These are phyloP conservation scores for Galago senegalensis DNA, from an alignment of 2,797 vertebrate species.

Conservation along the genomic window DNA sequence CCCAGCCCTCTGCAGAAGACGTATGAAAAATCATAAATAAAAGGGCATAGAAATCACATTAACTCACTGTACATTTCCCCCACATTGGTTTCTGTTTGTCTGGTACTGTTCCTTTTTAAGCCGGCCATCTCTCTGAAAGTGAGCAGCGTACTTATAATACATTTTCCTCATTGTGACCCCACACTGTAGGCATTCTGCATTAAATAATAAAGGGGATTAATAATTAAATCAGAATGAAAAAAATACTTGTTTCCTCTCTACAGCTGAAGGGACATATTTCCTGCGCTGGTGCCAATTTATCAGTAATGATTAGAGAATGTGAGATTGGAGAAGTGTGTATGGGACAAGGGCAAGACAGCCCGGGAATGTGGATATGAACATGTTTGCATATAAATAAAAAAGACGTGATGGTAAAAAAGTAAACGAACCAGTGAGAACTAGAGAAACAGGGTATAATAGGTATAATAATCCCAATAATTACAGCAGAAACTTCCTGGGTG, in stretches of 20 bases:
- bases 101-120: conserved; percentile 31
- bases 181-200: conserved; percentile 23
- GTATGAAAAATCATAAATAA: not conserved
- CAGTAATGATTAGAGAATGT: not conserved
- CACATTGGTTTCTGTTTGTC: conserved; percentile 12
- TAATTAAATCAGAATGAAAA: conserved; percentile 81
- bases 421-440: not conserved
- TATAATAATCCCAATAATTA: not conserved
- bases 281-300: conserved; percentile 29
- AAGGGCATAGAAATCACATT: conserved; percentile 57
- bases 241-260: conserved; percentile 68
- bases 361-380: not conserved
- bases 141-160: not conserved
- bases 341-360: not conserved
- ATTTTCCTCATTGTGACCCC: not conserved
- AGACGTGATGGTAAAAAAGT: too few relatives aligned
- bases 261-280: conserved; percentile 48
- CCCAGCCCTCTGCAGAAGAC: not conserved
- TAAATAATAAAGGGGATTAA: conserved; percentile 79
- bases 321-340: not conserved
- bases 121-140: conserved; percentile 1
- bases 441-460: not conserved
- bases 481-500: rapidly evolving
- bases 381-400: not conserved
- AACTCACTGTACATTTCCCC: conserved; percentile 36